A percentile compares a stretch with the other conserved stretches of the same genome.
Conservation (phyloP, 23 tunicate genomes). For the Aplidium turbinatum region DNA sequence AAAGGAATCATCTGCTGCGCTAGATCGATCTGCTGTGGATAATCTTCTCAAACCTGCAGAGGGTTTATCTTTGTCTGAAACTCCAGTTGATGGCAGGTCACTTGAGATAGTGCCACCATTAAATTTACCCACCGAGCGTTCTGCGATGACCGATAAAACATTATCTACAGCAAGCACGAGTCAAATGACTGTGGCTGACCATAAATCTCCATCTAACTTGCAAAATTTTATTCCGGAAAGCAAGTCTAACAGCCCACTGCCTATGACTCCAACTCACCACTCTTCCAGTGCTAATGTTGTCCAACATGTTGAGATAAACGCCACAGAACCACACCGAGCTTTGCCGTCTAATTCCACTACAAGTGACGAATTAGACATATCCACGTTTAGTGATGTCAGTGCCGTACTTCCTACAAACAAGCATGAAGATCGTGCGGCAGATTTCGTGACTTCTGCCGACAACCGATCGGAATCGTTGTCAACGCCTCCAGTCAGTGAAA, state of each 20-base stretch:
- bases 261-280: not conserved
- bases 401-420: no score
- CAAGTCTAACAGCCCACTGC: not conserved
- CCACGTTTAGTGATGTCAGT: not conserved
- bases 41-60: not conserved
- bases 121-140: no score
- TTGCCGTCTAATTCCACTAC: no score
- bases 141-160: no score
- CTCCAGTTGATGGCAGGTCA: no score
- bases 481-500: no score
- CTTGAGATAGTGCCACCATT: no score
- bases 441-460: not conserved
- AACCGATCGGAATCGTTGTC: no score
- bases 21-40: not conserved
- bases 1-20: not conserved
- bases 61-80: no score
- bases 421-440: not conserved
- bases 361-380: not conserved
- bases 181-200: no score
- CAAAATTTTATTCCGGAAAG: no score
- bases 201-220: no score
- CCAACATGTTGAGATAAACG: slow-evolving; percentile 10
- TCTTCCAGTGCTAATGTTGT: not conserved
- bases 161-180: not conserved
- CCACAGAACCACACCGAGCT: not conserved